Evolutionary conservation across 2,888 invertebrate species (phyloP), one percentile per base, ranked within the genome.

Genomic region (Teleogryllus oceanicus): DNA sequence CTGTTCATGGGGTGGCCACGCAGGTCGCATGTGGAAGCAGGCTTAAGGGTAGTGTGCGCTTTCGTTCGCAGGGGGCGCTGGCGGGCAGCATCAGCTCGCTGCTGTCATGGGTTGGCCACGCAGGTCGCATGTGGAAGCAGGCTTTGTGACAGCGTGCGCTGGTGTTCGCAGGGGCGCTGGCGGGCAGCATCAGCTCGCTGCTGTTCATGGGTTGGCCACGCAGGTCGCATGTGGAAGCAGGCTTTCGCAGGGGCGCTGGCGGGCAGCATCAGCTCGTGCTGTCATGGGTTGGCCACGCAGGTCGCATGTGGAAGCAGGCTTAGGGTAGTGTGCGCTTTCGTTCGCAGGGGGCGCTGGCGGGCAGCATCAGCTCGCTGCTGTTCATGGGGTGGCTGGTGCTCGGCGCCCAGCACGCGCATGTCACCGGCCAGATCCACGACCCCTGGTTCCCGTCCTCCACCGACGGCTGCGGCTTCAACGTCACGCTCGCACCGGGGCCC

Each of bases 391-490:
- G 77, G 77, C n/a, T 77, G 11, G 77, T 37, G 77, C n/a, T 77
- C 2, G 77, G 77, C 37, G 49, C 37, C 11, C 37, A 77, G 18
- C 37, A 37, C 13, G 77, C 77, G 8, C 49, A 37, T 2, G 20
- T 49, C 12, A 37, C n/a, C 2, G 77, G 77, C 11, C 21, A 18
- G 12, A 37, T 77, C 77, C 12, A 77, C 37, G 37, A 77, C 77
- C 77, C 77, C 49, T 77, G 77, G 77, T 50, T 37, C n/a, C 77
- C 77, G 12, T 11, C 50, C n/a, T 77, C 77, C 37, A 77, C 77
- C 21, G 77, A 77, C 37, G 77, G 77, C 21, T 77, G 77, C 49
- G 37, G 12, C 37, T n/a, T 50, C 37, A 77, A 77, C 77, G n/a
- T 24, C 21, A 77, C 77, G n/a, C 49, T 13, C n/a, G 37, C 12